Evolutionary conservation across 2,888 invertebrate species (phyloP), one percentile per base, ranked within the genome.

Genomic region (Archips crataeganus): DNA sequence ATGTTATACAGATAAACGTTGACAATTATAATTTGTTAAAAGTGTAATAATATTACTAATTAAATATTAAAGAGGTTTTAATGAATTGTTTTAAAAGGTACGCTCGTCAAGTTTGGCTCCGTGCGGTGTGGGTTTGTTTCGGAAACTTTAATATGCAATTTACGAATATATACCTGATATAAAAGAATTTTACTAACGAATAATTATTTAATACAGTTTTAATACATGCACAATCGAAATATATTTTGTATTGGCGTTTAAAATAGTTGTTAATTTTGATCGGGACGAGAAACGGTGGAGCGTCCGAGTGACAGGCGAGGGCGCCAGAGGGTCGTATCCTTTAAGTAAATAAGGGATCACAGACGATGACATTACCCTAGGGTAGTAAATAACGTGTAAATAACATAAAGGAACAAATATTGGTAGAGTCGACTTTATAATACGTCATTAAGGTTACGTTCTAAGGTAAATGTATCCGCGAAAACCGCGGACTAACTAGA

Each of bases 291-390:
- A 60, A 73, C 73, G 71, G 62, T 71, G 61, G 60, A 51, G 64
- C 60, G 66, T 42, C 66, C 54, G 67, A 57, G 68, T 47, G 15
- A 64, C 54, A 39, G 10, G 54, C 32, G 15, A 60, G 39, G 34
- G 73, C 62, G 34, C 60, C 59, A 45, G 39, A 32, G 54, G 72
- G 62, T 68, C 54, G 82, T 85, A 86, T 88, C 87, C 87, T 88
- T 88, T 87, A 81, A 81, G 86, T 82, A 90, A 90, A 87, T 87
- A 88, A 87, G 94, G 93, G 93, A 93, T 90, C 94, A 93, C 83
- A 85, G 82, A 85, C 80, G 79, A 85, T 83, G 84, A 85, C 85
- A 87, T 87, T 79, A 86, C 82, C 81, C 81, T 87, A 86, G 82
- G 79, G 82, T 83, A 83, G 84, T 88, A 88, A 86, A n/a, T 84